phyloP scores from a whole-genome alignment of 2,888 invertebrate species.

The Metopia argyrocephala region DNA sequence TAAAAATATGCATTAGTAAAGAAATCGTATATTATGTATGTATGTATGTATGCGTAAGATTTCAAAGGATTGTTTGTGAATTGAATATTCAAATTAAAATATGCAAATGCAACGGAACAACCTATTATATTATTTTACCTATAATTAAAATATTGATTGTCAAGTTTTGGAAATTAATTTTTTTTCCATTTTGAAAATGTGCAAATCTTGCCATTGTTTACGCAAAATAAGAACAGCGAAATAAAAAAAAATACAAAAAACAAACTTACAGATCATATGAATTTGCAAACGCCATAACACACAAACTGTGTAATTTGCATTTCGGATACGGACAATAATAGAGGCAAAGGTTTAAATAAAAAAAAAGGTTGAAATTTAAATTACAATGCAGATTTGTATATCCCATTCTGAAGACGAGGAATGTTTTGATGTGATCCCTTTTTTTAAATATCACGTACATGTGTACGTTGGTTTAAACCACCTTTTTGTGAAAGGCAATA shows the following conservation, averaged over 20 bases:
- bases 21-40: neutral
- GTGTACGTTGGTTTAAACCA: conserved; percentile 37
- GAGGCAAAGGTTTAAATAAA: conserved; percentile 26
- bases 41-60: neutral
- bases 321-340: conserved; percentile 37
- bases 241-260: neutral
- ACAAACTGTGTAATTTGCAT: conserved; percentile 52
- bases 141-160: conserved; percentile 55
- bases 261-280: conserved; percentile 11
- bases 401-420: neutral
- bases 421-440: conserved; percentile 29
- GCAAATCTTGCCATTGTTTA: conserved; percentile 30
- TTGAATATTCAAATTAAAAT: conserved; percentile 61
- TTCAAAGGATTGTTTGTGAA: conserved; percentile 41
- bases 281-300: conserved; percentile 32
- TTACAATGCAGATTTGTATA: conserved; percentile 49
- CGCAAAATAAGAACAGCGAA: neutral
- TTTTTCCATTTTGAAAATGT: conserved; percentile 35
- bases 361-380: conserved; percentile 54
- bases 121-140: conserved; percentile 46
- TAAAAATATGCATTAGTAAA: conserved; percentile 16
- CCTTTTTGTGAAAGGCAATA: conserved; percentile 46
- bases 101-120: conserved; percentile 20
- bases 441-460: conserved; percentile 38
- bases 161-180: conserved; percentile 7